Conservation (phyloP, 2,888 invertebrate species). For the Epinotia bilunana region DNA sequence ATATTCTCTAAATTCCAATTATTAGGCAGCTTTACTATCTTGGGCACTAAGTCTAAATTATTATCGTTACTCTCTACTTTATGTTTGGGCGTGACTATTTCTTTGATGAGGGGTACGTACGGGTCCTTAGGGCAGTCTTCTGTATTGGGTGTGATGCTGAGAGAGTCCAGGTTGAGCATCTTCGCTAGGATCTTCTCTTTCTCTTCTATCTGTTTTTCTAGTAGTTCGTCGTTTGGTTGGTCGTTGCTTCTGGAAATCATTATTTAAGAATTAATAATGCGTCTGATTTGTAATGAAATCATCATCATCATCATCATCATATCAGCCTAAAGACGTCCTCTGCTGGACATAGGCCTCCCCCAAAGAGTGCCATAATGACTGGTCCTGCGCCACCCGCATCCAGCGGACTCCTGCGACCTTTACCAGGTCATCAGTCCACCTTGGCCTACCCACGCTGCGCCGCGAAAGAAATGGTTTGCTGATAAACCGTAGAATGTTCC, state of each 20-base stretch:
- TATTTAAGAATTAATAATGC: neutral
- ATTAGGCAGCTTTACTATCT: slow-evolving; percentile 82
- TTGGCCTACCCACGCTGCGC: too few species aligned
- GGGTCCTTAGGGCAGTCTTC: slow-evolving; percentile 43
- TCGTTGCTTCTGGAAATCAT: slow-evolving; percentile 73
- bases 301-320: too few species aligned
- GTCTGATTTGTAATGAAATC: too few species aligned
- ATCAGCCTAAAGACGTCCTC: too few species aligned
- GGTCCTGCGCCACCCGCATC: too few species aligned
- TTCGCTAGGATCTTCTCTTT: slow-evolving; percentile 90
- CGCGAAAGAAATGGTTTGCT: too few species aligned
- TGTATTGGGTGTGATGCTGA: slow-evolving; percentile 62
- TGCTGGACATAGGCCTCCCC: too few species aligned
- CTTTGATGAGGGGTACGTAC: neutral
- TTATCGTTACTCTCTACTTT: slow-evolving; percentile 41
- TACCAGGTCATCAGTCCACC: too few species aligned
- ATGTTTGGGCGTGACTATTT: slow-evolving; percentile 38
- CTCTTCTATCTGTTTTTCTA: slow-evolving; percentile 88
- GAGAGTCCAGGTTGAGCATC: slow-evolving; percentile 86
- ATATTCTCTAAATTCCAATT: slow-evolving; percentile 85
- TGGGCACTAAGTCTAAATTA: slow-evolving; percentile 72
- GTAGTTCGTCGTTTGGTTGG: slow-evolving; percentile 85
- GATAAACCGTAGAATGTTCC: too few species aligned
- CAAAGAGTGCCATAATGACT: too few species aligned
- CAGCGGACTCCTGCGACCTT: too few species aligned